These are phyloP conservation scores for Lanistes nyassanus DNA, from an alignment of 1,140 invertebrate species.

Conservation along the genomic window DNA sequence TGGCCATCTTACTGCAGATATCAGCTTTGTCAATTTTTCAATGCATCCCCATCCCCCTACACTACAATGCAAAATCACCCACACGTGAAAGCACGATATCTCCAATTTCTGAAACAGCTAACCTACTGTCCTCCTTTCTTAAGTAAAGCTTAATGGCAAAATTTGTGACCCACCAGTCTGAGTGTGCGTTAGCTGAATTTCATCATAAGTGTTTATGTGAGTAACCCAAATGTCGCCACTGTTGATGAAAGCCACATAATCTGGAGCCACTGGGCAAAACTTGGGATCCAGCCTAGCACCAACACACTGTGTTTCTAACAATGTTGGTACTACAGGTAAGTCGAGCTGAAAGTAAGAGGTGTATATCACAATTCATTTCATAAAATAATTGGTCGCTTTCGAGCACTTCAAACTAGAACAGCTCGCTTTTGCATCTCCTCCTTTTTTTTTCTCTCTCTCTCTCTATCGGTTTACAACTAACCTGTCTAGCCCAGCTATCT, in stretches of 20 bases:
- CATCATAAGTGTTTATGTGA: constrained; percentile 68
- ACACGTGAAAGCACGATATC: background rate
- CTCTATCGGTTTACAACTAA: no score
- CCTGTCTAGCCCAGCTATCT: no score
- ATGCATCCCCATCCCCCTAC: no score
- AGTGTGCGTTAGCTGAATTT: constrained; percentile 82
- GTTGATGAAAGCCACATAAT: constrained; percentile 90
- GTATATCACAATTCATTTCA: no score
- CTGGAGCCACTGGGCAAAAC: constrained; percentile 88
- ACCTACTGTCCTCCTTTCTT: background rate
- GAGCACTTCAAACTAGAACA: no score
- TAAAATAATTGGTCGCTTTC: no score
- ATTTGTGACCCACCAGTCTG: constrained; percentile 73
- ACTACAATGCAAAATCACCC: no score
- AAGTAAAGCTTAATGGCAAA: background rate
- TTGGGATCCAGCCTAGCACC: constrained; percentile 86
- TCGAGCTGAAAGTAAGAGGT: constrained; percentile 37
- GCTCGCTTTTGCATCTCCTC: no score
- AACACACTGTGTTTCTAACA: constrained; percentile 61
- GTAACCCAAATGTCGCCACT: constrained; percentile 91
- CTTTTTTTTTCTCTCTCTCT: no score
- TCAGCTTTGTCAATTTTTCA: no score
- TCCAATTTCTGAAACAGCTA: background rate
- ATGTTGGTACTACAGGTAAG: constrained; percentile 40
- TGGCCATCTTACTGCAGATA: no score